These are phyloP conservation scores for Nomada fabriciana DNA, from an alignment of 2,888 invertebrate genomes.

Conservation along the genomic window DNA sequence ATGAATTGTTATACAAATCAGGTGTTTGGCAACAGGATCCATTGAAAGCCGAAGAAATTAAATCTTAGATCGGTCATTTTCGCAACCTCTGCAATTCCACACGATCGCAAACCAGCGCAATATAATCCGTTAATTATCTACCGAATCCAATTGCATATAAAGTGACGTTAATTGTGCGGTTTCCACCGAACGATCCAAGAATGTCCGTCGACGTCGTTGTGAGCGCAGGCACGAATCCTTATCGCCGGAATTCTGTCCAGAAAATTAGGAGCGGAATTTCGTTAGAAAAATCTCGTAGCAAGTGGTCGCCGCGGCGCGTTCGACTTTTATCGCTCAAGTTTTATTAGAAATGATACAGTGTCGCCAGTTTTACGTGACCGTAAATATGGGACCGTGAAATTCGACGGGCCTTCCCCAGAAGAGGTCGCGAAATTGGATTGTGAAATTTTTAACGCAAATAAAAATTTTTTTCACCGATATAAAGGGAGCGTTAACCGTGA, in stretches of 20 bases:
- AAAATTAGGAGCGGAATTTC: background rate
- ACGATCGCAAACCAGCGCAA: no score
- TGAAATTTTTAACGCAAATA: constrained; percentile 51
- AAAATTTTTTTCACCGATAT: constrained; percentile 31
- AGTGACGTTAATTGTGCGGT: no score
- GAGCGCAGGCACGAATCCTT: background rate
- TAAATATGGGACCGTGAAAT: constrained; percentile 22
- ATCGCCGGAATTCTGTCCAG: background rate
- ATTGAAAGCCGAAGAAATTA: no score
- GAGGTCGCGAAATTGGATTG: constrained; percentile 45
- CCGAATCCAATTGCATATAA: no score
- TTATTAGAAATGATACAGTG: constrained; percentile 28
- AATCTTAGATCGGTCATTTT: no score
- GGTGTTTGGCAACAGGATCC: no score
- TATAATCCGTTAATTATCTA: no score
- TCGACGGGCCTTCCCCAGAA: background rate
- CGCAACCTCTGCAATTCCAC: no score
- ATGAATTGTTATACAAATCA: no score
- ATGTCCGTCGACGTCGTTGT: background rate
- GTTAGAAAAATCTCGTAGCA: background rate
- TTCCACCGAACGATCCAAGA: background rate
- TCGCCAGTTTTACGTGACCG: background rate
- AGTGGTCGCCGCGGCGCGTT: background rate
- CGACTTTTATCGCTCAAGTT: constrained; percentile 23
- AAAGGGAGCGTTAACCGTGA: constrained; percentile 5